A percentile compares a stretch with the other conserved stretches of the same genome.
Conservation (phyloP, 2,888 invertebrate genomes). For the Drosophila atroscutellata region DNA sequence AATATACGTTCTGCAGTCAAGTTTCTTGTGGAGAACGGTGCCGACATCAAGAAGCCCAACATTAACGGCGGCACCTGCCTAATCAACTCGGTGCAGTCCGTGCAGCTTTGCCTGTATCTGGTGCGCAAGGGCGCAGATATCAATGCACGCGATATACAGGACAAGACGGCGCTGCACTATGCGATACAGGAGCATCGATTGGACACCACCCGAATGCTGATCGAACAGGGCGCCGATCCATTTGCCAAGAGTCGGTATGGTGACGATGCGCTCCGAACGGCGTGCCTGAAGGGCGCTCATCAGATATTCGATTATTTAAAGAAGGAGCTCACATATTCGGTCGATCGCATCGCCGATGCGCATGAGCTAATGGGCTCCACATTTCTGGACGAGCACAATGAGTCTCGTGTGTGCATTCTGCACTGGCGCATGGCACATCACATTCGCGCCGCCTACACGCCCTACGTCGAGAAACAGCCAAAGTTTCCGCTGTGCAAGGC, state of each 20-base stretch:
- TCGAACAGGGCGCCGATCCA: conserved; percentile 93
- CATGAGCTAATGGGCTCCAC: conserved; percentile 94
- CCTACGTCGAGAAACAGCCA: conserved; percentile 80
- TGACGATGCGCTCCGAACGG: conserved; percentile 95
- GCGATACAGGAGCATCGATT: conserved; percentile 94
- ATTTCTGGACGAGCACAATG: conserved; percentile 94
- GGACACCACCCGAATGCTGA: conserved; percentile 92
- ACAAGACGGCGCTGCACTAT: conserved; percentile 96
- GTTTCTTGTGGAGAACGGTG: conserved; percentile 91
- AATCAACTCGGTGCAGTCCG: conserved; percentile 96
- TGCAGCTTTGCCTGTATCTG: conserved; percentile 91
- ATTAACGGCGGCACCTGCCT: conserved; percentile 97
- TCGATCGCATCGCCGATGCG: conserved; percentile 92
- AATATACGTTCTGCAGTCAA: conserved; percentile 86
- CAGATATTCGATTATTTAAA: conserved; percentile 90
- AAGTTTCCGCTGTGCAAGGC: conserved; percentile 87
- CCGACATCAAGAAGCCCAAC: conserved; percentile 93
- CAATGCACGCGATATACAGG: conserved; percentile 95
- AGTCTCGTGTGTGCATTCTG: conserved; percentile 89
- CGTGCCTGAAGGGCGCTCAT: conserved; percentile 92
- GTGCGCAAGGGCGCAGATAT: conserved; percentile 92
- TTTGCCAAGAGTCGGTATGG: conserved; percentile 91
- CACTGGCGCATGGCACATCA: conserved; percentile 93
- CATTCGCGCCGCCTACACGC: conserved; percentile 86
- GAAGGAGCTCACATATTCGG: conserved; percentile 87